A percentile compares a stretch with the other conserved stretches of the same genome.
phyloP scores from a whole-genome alignment of 1,140 invertebrate species.

The Drosophila orosa region DNA sequence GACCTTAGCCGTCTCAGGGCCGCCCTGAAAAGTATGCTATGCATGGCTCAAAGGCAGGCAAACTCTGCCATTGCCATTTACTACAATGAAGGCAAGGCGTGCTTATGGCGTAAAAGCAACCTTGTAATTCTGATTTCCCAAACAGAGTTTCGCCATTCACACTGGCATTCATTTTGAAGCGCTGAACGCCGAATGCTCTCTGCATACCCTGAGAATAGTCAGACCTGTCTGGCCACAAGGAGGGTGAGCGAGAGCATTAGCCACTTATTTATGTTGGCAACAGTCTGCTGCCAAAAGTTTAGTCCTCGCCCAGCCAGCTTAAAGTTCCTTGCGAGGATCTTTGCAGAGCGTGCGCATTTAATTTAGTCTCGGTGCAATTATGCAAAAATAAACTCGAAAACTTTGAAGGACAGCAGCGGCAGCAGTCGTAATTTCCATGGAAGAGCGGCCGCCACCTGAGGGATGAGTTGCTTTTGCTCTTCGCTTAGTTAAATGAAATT shows the following conservation, averaged over 20 bases:
- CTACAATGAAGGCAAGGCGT: conserved; percentile 22
- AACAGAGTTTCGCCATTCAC: conserved; percentile 5
- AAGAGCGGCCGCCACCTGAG: conserved; percentile 14
- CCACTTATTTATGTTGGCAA: conserved; percentile 53
- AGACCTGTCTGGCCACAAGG: conserved; percentile 34
- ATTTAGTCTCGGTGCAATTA: conserved; percentile 75
- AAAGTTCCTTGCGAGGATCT: conserved; percentile 45
- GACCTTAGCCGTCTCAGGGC: not conserved
- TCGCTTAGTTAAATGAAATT: conserved; percentile 71
- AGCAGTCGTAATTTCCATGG: conserved; percentile 22
- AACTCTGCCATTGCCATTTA: conserved; percentile 9
- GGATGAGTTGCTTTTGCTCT: conserved; percentile 29
- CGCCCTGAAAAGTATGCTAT: conserved; percentile 25
- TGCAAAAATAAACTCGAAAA: conserved; percentile 73
- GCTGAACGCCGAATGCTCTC: conserved; percentile 6
- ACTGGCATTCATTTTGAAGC: conserved; percentile 21
- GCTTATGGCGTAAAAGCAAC: conserved; percentile 26
- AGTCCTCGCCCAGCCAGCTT: conserved; percentile 25
- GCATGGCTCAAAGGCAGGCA: conserved; percentile 11
- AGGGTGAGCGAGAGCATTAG: conserved; percentile 21
- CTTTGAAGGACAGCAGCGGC: conserved; percentile 40
- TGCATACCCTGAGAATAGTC: not conserved
- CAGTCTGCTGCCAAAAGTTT: conserved; percentile 55
- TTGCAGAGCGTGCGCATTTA: conserved; percentile 63
- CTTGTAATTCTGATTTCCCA: conserved; percentile 21